Conservation (phyloP, 1,140 invertebrate species). For the Musca vetustissima region DNA sequence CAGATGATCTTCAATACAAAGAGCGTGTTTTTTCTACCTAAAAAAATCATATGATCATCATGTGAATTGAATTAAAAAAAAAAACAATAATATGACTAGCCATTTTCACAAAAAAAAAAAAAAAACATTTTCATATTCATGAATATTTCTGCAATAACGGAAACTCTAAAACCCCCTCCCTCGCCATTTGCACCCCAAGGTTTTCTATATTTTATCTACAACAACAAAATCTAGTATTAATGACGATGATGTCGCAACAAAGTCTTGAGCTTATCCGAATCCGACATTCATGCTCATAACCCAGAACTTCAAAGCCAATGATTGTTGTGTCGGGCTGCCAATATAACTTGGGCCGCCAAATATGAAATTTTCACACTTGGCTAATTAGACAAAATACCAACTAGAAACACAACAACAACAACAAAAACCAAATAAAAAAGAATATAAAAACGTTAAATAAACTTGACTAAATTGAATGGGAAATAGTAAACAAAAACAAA, state of each 20-base stretch:
- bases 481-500: neutral
- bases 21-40: too few species aligned
- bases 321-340: too few species aligned
- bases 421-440: too few species aligned
- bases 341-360: neutral
- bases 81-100: too few species aligned
- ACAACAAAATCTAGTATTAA: neutral
- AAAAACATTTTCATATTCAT: too few species aligned
- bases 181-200: too few species aligned
- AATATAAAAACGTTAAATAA: neutral
- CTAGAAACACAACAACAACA: too few species aligned
- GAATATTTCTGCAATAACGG: constrained; percentile 6
- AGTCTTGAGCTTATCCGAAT: constrained; percentile 4
- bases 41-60: too few species aligned
- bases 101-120: too few species aligned
- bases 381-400: constrained; percentile 13
- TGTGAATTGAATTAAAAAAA: too few species aligned
- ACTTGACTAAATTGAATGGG: constrained; percentile 7
- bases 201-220: neutral
- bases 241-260: constrained; percentile 6
- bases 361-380: constrained; percentile 18
- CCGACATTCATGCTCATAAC: constrained; percentile 7
- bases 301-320: constrained; percentile 20
- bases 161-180: neutral
- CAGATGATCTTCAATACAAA: too few species aligned